Conservation (phyloP, 2,113 vertebrate genomes). For the Terrapene triunguis region DNA sequence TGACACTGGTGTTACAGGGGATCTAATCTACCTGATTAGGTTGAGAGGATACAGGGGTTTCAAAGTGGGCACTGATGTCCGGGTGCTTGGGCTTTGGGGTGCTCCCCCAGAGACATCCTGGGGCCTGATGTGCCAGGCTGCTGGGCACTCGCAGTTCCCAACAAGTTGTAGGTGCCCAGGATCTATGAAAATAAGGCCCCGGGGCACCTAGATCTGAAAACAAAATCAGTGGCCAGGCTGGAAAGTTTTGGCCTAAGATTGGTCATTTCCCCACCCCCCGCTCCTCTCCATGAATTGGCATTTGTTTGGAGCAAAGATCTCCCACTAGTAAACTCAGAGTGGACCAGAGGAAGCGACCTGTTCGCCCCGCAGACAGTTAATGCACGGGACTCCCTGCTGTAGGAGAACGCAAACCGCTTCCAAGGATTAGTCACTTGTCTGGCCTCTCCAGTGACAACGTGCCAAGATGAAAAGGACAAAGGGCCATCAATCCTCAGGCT, state of each 20-base stretch:
- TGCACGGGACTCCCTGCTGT: background rate
- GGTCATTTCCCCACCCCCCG: too few species aligned
- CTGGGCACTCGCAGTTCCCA: background rate
- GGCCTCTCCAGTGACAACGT: background rate
- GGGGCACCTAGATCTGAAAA: too few species aligned
- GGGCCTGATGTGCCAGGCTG: too few species aligned
- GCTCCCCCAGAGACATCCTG: background rate
- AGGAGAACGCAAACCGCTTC: background rate
- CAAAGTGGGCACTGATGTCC: background rate
- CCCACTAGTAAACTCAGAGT: background rate
- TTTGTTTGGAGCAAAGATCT: background rate
- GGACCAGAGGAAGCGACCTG: background rate
- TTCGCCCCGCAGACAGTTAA: background rate
- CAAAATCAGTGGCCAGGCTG: too few species aligned
- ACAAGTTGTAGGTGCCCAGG: background rate
- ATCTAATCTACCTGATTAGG: background rate
- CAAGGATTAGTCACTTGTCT: too few species aligned
- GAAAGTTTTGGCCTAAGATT: too few species aligned
- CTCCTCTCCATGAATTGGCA: background rate
- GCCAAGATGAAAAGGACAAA: background rate
- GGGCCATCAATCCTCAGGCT: background rate
- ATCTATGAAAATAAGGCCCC: too few species aligned
- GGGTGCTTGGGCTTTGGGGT: background rate
- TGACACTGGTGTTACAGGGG: accelerated
- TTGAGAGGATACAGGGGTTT: background rate